Evolutionary conservation across 2,113 vertebrate genomes (phyloP).

Genomic region (Phyllopteryx taeniolatus): DNA sequence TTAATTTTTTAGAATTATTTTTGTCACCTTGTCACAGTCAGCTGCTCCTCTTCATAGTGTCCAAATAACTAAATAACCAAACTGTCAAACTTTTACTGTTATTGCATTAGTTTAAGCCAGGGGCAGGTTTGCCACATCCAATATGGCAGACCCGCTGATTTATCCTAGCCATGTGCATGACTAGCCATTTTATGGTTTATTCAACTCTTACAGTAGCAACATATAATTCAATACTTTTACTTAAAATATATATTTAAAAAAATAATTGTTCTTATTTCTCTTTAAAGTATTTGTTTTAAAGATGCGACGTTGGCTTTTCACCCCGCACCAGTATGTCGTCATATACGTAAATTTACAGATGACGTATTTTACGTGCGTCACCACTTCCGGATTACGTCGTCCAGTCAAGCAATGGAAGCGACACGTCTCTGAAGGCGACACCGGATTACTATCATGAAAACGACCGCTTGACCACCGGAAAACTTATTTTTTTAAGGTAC

Average conservation of each 20-base stretch:
- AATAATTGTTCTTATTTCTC: neutral
- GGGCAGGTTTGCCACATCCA: neutral
- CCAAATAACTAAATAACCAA: no score
- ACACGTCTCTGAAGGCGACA: neutral
- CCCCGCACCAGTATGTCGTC: neutral
- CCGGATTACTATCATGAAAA: neutral
- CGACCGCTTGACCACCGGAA: neutral
- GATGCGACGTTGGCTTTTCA: neutral
- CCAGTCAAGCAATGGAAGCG: neutral
- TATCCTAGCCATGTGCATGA: neutral
- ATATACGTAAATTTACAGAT: neutral
- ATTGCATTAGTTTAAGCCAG: no score
- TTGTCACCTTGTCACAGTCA: no score
- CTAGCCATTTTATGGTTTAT: no score
- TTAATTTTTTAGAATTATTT: no score
- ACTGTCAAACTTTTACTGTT: no score
- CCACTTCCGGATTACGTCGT: neutral
- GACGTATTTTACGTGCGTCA: neutral
- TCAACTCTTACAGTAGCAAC: no score
- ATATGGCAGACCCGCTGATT: neutral
- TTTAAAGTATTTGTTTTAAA: neutral
- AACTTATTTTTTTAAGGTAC: neutral
- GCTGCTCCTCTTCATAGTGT: no score
- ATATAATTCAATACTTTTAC: no score
- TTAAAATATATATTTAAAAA: no score